These are phyloP conservation scores for Coptodon rendalli DNA, from an alignment of 2,113 vertebrate species.

Conservation along the genomic window DNA sequence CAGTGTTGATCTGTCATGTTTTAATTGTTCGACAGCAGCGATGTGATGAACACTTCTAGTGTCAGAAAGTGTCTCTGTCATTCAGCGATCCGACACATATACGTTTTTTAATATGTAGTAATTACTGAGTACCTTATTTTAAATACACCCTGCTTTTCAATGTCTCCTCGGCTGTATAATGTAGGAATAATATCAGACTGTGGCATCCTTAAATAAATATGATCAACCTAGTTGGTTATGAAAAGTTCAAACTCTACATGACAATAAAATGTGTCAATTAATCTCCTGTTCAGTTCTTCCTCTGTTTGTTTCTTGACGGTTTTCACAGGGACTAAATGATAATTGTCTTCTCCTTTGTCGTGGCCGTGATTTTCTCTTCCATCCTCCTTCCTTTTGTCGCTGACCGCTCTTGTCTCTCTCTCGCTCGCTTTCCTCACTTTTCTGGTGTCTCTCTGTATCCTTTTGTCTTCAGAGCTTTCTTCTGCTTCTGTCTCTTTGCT, in stretches of 20 bases:
- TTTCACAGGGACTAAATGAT: neutral
- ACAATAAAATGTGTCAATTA: neutral
- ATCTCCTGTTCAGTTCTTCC: neutral
- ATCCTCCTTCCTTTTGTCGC: neutral
- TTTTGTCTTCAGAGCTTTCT: neutral
- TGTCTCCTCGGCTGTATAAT: neutral
- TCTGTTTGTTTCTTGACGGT: neutral
- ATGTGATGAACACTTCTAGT: neutral
- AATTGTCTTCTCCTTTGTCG: neutral
- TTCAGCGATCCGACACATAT: neutral
- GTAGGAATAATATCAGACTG: neutral
- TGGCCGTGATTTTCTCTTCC: neutral
- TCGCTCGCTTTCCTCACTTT: neutral
- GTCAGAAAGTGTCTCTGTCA: neutral
- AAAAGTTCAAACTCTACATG: neutral
- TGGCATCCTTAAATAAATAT: neutral
- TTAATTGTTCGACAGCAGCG: neutral
- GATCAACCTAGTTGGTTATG: neutral
- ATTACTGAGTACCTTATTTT: neutral
- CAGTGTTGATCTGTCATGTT: neutral
- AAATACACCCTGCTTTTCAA: neutral
- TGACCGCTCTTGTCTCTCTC: neutral
- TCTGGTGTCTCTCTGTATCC: neutral
- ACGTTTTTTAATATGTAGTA: fast-evolving
- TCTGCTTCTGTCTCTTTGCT: neutral